Conservation (phyloP, 92 coral and sea anemone genomes). For the Paramuricea clavata region DNA sequence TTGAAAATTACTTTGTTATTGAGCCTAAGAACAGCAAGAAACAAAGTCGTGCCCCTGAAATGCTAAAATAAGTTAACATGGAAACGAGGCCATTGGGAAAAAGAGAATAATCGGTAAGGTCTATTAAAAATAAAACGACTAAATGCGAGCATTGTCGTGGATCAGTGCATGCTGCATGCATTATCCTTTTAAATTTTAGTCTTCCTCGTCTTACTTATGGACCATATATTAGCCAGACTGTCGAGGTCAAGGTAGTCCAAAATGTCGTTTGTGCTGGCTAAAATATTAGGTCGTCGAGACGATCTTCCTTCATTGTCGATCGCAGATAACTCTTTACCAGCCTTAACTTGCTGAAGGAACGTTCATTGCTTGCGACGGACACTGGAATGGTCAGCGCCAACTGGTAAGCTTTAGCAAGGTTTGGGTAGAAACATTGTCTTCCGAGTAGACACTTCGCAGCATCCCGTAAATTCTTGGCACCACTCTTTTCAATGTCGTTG, state of each 20-base stretch:
- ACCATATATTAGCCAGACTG: too few relatives aligned
- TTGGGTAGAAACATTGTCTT: not conserved
- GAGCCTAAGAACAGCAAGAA: too few relatives aligned
- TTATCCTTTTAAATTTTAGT: too few relatives aligned
- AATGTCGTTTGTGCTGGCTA: not conserved
- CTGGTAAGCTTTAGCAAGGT: slow-evolving; percentile 13
- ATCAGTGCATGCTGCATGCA: too few relatives aligned
- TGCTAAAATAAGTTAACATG: too few relatives aligned
- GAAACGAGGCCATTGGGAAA: too few relatives aligned
- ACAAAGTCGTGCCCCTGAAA: too few relatives aligned
- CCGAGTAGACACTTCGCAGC: not conserved
- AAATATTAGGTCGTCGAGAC: not conserved
- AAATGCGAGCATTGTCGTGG: too few relatives aligned
- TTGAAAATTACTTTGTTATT: too few relatives aligned
- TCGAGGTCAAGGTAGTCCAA: not conserved
- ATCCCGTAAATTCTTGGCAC: not conserved
- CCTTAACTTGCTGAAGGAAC: not conserved
- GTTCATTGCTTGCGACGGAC: not conserved
- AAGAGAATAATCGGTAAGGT: too few relatives aligned
- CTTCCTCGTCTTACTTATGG: too few relatives aligned
- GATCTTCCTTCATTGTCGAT: slow-evolving; percentile 22
- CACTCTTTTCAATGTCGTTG: slow-evolving; percentile 20
- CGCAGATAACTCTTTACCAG: not conserved
- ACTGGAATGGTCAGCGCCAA: slow-evolving; percentile 8
- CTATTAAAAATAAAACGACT: too few relatives aligned